Percentiles rank a stretch among this genome's conserved stretches.
Conservation (phyloP, 2,888 invertebrate species). For the Cylloceria caligata region DNA sequence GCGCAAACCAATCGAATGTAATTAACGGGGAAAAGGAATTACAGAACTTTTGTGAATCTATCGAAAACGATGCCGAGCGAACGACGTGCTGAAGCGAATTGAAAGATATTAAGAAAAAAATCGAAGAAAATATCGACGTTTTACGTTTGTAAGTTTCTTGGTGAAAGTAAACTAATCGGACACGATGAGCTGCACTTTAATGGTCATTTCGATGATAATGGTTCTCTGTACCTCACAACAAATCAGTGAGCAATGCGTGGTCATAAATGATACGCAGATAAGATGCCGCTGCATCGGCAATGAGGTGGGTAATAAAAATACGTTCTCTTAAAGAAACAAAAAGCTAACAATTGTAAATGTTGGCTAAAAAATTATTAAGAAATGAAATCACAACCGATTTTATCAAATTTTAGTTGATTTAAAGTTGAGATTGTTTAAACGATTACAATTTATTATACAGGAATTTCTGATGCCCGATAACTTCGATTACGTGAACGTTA, state of each 20-base stretch:
- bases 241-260: slow-evolving; percentile 72
- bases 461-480: slow-evolving; percentile 73
- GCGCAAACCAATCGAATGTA: slow-evolving; percentile 37
- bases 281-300: slow-evolving; percentile 72
- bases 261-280: slow-evolving; percentile 66
- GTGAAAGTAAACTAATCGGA: not conserved
- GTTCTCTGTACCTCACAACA: slow-evolving; percentile 29
- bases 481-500: slow-evolving; percentile 73
- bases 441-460: slow-evolving; percentile 67
- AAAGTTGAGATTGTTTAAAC: not conserved
- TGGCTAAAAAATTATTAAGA: not conserved
- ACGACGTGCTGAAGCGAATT: slow-evolving; percentile 5
- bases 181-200: slow-evolving; percentile 57
- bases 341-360: not conserved
- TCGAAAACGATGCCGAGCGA: slow-evolving; percentile 25
- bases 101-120: slow-evolving; percentile 12
- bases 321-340: not conserved
- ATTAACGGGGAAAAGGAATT: slow-evolving; percentile 33
- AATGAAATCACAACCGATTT: too few relatives aligned
- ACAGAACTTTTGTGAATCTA: slow-evolving; percentile 8
- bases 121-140: not conserved
- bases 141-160: not conserved
- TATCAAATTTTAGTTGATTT: too few relatives aligned
- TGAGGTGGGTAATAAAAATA: slow-evolving; percentile 70
- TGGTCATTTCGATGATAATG: slow-evolving; percentile 31